Evolutionary conservation across 2,113 vertebrate genomes (phyloP).

Genomic region (Vidua macroura): DNA sequence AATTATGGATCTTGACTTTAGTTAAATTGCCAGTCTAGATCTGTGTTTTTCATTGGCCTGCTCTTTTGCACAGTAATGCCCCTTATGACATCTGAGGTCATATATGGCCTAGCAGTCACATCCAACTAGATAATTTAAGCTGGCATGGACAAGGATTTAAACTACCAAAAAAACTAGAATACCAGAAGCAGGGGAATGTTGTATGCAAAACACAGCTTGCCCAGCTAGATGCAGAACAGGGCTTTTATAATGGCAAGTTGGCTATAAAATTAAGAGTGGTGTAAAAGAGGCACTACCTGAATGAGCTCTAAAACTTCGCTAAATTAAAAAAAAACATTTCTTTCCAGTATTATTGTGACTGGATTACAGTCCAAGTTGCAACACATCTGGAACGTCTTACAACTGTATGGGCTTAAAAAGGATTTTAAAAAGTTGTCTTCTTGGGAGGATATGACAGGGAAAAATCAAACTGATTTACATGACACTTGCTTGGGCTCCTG

Average conservation of each 20-base stretch:
- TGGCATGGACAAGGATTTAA: background rate
- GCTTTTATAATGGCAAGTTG: background rate
- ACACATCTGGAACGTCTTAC: constrained; percentile 57
- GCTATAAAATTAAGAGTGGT: background rate
- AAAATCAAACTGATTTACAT: constrained; percentile 7
- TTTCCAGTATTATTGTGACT: background rate
- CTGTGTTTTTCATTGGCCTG: background rate
- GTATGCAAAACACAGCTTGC: background rate
- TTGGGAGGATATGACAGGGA: background rate
- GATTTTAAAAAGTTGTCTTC: constrained; percentile 50
- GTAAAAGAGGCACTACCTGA: background rate
- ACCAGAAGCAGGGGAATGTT: background rate
- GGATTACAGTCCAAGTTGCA: background rate
- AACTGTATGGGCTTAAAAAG: background rate
- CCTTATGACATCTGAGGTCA: background rate
- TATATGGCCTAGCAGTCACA: fast-evolving
- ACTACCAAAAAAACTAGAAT: background rate
- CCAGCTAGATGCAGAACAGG: background rate
- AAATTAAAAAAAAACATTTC: background rate
- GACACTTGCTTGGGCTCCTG: background rate
- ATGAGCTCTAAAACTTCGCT: background rate
- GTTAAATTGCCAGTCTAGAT: background rate
- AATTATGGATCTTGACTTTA: background rate
- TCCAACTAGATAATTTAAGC: background rate
- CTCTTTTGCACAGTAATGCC: background rate